Percentiles rank a stretch among this genome's conserved stretches.
phyloP scores from a whole-genome alignment of 1,140 invertebrate genomes.

The Papilio polyxenes region DNA sequence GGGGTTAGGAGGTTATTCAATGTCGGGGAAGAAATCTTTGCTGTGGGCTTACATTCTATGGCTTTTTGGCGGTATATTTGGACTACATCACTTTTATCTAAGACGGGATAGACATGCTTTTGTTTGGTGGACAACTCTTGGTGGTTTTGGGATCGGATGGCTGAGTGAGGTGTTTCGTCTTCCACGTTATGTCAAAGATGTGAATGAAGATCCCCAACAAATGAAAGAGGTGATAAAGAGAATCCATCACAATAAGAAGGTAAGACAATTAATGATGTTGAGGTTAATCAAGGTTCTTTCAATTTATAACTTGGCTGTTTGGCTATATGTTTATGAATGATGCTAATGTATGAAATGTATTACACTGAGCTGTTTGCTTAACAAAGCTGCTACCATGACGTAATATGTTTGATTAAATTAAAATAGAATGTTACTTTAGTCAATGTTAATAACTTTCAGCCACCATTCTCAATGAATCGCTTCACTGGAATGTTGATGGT shows the following conservation, averaged over 20 bases:
- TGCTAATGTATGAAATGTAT: neutral
- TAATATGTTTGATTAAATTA: neutral
- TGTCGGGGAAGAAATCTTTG: constrained; percentile 83
- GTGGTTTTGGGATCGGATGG: constrained; percentile 94
- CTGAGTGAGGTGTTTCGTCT: constrained; percentile 92
- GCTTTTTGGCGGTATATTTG: constrained; percentile 92
- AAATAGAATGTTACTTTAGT: neutral
- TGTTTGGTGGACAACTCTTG: constrained; percentile 91
- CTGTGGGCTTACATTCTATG: constrained; percentile 90
- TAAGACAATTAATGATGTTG: constrained; percentile 56
- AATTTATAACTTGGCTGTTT: neutral
- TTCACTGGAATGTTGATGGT: constrained; percentile 89
- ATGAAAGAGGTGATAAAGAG: constrained; percentile 84
- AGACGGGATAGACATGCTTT: constrained; percentile 94
- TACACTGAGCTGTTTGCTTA: neutral
- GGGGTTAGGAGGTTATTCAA: constrained; percentile 47
- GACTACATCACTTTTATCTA: constrained; percentile 95
- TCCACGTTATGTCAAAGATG: constrained; percentile 92
- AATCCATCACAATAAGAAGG: constrained; percentile 84
- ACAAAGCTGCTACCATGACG: neutral
- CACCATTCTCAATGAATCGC: constrained; percentile 88
- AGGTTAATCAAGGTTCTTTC: neutral
- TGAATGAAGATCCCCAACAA: constrained; percentile 89
- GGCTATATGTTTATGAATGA: neutral
- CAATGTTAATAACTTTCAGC: constrained; percentile 79